Conservation (phyloP, 2,797 vertebrate species). For the Lycodopsis pacificus region DNA sequence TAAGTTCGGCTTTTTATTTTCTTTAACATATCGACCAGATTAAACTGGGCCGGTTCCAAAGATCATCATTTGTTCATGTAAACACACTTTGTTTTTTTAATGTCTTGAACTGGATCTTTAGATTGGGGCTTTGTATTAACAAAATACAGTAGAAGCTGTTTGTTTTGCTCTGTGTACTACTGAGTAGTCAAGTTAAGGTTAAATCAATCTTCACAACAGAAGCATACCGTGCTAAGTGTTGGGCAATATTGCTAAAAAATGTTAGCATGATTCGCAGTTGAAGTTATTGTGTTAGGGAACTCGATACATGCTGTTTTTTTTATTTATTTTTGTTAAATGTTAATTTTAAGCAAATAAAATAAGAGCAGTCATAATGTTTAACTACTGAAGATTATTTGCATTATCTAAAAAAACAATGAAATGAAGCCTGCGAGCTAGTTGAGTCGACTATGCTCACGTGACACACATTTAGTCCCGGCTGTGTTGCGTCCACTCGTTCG, state of each 20-base stretch:
- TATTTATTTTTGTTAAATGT: conserved; percentile 40
- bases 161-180: conserved; percentile 16
- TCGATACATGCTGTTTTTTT: conserved; percentile 26
- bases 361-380: conserved; percentile 21
- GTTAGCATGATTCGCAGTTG: conserved; percentile 9
- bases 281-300: conserved; percentile 14
- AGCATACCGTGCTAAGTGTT: neutral
- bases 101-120: conserved; percentile 13
- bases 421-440: neutral
- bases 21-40: neutral
- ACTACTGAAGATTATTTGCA: conserved; percentile 40
- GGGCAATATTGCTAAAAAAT: neutral
- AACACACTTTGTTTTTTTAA: neutral
- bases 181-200: conserved; percentile 9
- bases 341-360: conserved; percentile 59
- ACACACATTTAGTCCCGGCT: neutral
- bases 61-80: neutral
- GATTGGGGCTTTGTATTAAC: conserved; percentile 6
- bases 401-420: neutral
- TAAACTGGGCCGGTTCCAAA: neutral
- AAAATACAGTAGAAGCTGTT: conserved; percentile 14
- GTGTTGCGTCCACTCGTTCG: neutral
- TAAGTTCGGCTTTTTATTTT: conserved; percentile 9
- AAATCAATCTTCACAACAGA: conserved; percentile 13
- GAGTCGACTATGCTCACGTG: neutral